These are phyloP conservation scores for Cepphus grylle DNA, from an alignment of 2,113 vertebrate species.

Conservation along the genomic window DNA sequence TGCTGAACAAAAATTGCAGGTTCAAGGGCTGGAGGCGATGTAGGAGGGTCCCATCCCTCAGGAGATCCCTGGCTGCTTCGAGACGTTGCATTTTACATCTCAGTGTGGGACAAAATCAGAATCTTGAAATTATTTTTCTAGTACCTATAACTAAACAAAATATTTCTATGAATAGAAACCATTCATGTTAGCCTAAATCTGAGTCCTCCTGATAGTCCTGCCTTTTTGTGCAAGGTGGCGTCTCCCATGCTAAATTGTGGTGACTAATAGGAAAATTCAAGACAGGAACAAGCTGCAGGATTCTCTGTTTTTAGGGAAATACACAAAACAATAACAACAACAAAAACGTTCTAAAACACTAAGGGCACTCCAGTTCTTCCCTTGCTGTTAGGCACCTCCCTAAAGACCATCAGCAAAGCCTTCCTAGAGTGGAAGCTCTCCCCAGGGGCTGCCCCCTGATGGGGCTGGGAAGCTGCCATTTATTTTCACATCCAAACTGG, in stretches of 20 bases:
- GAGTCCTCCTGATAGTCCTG: not conserved
- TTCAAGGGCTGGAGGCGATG: not conserved
- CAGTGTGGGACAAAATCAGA: not conserved
- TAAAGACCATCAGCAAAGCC: not conserved
- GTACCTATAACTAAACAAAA: not conserved
- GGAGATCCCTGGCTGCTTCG: fast-evolving
- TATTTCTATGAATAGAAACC: fast-evolving
- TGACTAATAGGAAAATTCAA: not conserved
- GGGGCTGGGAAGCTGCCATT: not conserved
- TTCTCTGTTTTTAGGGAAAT: not conserved
- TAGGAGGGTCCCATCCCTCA: no score
- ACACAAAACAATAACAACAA: not conserved
- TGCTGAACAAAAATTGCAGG: not conserved
- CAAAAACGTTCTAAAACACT: not conserved
- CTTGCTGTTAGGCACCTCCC: not conserved
- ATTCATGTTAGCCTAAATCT: not conserved
- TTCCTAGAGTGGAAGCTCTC: not conserved
- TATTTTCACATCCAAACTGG: not conserved
- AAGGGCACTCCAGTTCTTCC: not conserved
- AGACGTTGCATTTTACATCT: not conserved
- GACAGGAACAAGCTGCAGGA: not conserved
- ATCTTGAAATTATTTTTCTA: not conserved
- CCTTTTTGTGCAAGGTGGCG: not conserved
- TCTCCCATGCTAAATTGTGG: not conserved
- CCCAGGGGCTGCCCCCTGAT: not conserved